Conservation (phyloP, 2,113 vertebrate genomes). For the Phoenicopterus ruber region DNA sequence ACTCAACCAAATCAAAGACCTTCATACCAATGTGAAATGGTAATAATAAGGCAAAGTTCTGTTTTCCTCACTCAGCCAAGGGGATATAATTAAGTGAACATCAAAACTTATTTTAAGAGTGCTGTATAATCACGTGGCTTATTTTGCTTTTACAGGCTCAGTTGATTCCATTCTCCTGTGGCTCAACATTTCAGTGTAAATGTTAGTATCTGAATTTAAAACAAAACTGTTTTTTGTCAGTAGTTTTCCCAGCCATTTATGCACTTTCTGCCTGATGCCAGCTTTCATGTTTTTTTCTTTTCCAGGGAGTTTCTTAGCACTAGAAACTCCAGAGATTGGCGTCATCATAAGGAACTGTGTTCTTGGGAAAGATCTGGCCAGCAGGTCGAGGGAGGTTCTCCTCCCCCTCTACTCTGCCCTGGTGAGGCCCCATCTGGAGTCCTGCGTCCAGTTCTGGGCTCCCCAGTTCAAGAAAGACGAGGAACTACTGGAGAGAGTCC, state of each 20-base stretch:
- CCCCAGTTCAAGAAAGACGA: too few species aligned
- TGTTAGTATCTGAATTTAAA: background rate
- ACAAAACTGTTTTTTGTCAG: background rate
- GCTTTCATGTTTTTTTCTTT: background rate
- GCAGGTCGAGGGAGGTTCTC: too few species aligned
- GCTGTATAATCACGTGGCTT: background rate
- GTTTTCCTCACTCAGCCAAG: conserved; percentile 26
- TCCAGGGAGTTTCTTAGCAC: background rate
- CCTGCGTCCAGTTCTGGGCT: too few species aligned
- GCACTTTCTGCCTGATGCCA: background rate
- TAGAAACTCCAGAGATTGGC: background rate
- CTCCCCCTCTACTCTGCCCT: too few species aligned
- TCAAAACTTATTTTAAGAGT: conserved; percentile 25
- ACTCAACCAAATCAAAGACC: conserved; percentile 1
- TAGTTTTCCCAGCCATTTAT: background rate
- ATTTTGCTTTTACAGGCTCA: conserved; percentile 8
- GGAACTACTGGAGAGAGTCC: too few species aligned
- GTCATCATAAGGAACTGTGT: rapidly evolving
- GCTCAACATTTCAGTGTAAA: background rate
- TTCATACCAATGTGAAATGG: background rate
- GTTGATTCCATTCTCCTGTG: background rate
- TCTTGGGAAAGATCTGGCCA: background rate
- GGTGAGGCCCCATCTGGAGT: too few species aligned
- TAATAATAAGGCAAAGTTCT: conserved; percentile 12
- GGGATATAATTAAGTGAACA: conserved; percentile 11